Evolutionary conservation across 2,888 invertebrate genomes (phyloP).

Genomic region (Elgonia sp.): DNA sequence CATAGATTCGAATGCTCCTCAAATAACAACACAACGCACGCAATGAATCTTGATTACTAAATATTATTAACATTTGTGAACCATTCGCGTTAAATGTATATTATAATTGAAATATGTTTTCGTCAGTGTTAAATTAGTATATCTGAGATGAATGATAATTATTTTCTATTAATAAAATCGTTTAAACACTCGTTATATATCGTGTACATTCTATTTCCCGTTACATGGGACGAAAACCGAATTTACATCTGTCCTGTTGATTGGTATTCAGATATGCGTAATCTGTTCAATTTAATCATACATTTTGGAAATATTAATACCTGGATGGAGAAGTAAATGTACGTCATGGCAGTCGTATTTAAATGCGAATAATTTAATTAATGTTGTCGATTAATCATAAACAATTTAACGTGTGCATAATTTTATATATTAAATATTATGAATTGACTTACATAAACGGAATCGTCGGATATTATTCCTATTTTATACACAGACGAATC

Average conservation of each 20-base stretch:
- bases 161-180: slow-evolving; percentile 57
- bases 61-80: slow-evolving; percentile 31
- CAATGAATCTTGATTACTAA: slow-evolving; percentile 43
- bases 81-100: slow-evolving; percentile 39
- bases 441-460: neutral
- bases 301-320: slow-evolving; percentile 65
- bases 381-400: slow-evolving; percentile 55
- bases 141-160: slow-evolving; percentile 65
- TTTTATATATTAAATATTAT: slow-evolving; percentile 36
- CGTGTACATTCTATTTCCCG: slow-evolving; percentile 41
- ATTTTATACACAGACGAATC: slow-evolving; percentile 32
- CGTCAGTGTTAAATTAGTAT: slow-evolving; percentile 38
- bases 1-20: slow-evolving; percentile 6
- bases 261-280: slow-evolving; percentile 63
- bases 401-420: slow-evolving; percentile 42
- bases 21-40: slow-evolving; percentile 10
- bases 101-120: slow-evolving; percentile 53
- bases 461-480: slow-evolving; percentile 1
- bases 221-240: slow-evolving; percentile 48
- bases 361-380: slow-evolving; percentile 55
- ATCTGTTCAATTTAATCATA: slow-evolving; percentile 63
- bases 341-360: slow-evolving; percentile 30
- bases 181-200: slow-evolving; percentile 43
- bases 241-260: slow-evolving; percentile 64
- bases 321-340: slow-evolving; percentile 28